Evolutionary conservation across 2,113 vertebrate genomes (phyloP).

Genomic region (Apteryx owenii): DNA sequence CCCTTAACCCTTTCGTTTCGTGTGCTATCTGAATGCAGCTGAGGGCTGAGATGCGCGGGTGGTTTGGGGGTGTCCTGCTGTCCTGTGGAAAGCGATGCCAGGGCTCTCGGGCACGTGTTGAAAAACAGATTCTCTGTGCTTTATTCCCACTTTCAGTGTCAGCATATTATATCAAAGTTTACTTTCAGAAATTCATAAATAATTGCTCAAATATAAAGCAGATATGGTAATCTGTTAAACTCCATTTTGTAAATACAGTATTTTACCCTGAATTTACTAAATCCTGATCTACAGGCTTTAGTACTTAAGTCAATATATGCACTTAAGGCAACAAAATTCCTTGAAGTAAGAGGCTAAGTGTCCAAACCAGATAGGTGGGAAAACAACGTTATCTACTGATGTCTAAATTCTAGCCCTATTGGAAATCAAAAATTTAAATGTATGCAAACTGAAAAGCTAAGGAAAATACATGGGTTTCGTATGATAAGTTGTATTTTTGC

Average conservation of each 20-base stretch:
- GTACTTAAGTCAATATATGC: background rate
- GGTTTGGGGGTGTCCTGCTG: background rate
- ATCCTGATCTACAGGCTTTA: background rate
- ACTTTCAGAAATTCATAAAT: background rate
- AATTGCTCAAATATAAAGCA: background rate
- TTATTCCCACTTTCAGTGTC: background rate
- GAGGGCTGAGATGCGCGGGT: fast-evolving
- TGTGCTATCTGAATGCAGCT: background rate
- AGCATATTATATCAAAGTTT: background rate
- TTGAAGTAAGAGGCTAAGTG: background rate
- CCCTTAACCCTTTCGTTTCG: background rate
- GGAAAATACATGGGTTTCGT: background rate
- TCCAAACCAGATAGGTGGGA: background rate
- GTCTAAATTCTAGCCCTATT: background rate
- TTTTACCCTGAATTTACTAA: background rate
- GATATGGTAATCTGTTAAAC: background rate
- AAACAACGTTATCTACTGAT: background rate
- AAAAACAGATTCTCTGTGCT: background rate
- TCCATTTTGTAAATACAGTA: background rate
- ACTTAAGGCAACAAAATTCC: background rate
- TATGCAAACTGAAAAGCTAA: background rate
- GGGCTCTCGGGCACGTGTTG: background rate
- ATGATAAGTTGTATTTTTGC: background rate
- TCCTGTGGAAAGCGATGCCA: background rate
- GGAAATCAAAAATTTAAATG: background rate